Evolutionary conservation across 2,113 vertebrate species (phyloP).

Genomic region (Lanius collurio): DNA sequence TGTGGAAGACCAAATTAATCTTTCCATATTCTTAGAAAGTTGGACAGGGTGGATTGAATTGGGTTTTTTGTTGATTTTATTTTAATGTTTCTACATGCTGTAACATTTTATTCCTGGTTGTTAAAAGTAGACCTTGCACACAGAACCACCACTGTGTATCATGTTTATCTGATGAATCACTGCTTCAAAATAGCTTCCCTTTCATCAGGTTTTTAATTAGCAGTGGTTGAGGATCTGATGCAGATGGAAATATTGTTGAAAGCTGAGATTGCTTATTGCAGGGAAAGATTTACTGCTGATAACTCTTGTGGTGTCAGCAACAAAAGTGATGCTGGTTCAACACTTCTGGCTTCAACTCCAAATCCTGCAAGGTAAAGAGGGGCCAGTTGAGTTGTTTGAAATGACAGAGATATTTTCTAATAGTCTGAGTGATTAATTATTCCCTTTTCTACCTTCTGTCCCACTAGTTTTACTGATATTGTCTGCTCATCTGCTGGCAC

Average conservation of each 20-base stretch:
- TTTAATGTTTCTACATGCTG: not conserved
- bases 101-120: not conserved
- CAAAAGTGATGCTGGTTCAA: not conserved
- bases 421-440: not conserved
- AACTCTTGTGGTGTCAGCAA: not conserved
- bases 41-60: not conserved
- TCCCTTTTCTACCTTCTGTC: not conserved
- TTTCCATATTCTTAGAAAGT: not conserved
- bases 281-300: not conserved
- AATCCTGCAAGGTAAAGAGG: not conserved
- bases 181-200: not conserved
- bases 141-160: not conserved
- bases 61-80: rapidly evolving
- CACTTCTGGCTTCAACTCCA: rapidly evolving
- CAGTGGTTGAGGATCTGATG: not conserved
- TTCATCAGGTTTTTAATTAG: not conserved
- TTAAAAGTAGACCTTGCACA: not conserved
- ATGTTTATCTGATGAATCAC: not conserved
- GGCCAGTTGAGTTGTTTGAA: not conserved
- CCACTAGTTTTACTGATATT: not conserved
- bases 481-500: not conserved
- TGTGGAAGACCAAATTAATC: not conserved
- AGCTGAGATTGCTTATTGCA: not conserved
- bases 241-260: not conserved
- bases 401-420: not conserved